Percentiles rank a stretch among this genome's conserved stretches.
These are phyloP conservation scores for Sarcophaga variegata DNA, from an alignment of 2,888 invertebrate genomes.

Conservation along the genomic window DNA sequence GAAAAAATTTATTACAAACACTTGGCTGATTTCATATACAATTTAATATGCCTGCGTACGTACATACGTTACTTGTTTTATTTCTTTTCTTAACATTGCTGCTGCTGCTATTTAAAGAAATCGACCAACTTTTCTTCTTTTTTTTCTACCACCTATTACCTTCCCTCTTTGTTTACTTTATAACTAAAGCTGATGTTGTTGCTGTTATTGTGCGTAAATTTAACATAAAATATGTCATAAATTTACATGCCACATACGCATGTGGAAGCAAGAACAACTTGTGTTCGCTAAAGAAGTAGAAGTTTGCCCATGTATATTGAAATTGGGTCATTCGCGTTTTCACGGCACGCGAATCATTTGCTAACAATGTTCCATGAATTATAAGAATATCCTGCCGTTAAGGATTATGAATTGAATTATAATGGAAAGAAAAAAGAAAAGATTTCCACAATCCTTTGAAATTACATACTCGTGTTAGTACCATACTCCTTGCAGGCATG, in stretches of 20 bases:
- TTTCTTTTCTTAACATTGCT: background rate
- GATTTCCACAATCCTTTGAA: background rate
- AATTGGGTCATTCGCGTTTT: background rate
- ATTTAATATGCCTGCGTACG: conserved; percentile 5
- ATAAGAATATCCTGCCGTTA: background rate
- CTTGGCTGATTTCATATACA: conserved; percentile 25
- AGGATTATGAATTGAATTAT: background rate
- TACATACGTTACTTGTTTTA: background rate
- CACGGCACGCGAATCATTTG: background rate
- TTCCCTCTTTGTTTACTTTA: background rate
- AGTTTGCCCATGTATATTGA: background rate
- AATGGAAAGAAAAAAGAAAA: background rate
- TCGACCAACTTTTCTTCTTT: background rate
- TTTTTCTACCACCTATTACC: background rate
- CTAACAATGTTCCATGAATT: background rate
- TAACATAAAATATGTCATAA: background rate
- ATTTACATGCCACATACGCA: background rate
- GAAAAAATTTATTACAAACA: conserved; percentile 40
- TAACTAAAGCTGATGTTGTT: background rate
- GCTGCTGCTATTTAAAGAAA: background rate
- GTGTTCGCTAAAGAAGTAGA: background rate
- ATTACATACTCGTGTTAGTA: no score
- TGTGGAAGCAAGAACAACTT: background rate
- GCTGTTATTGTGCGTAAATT: background rate
- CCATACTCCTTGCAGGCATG: no score